Evolutionary conservation across 2,888 invertebrate species (phyloP), one percentile per base, ranked within the genome.

Genomic region (Lasioglossum vierecki): DNA sequence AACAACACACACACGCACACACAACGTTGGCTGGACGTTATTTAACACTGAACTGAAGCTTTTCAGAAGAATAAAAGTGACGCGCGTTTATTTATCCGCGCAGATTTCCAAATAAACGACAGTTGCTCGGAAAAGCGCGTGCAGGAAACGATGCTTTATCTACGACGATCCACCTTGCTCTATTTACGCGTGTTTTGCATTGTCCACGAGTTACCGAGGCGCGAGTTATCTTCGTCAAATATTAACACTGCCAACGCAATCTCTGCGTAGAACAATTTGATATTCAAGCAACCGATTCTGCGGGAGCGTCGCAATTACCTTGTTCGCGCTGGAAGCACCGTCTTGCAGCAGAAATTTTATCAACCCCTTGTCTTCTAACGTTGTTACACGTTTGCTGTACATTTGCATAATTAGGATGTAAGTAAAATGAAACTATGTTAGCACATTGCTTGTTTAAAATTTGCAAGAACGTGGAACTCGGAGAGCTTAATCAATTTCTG

Each of bases 191-290:
- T 75, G 75, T 82, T 86, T 79, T 85, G 46, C 80, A 85, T 80
- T 44, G 46, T 41, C 63, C n/a, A 49, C 53, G 66, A 79, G 41
- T 3, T 39, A 18, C 41, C 71, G 49, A 82, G 46, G 72, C 46
- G 60, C 26, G 74, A 88, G 84, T 92, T 93, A 93, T 93, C 93
- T 91, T 88, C 57, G 76, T 76, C 89, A 93, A 93, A 93, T 93
- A 92, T 93, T 93, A 91, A 88, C 88, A 81, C n/a, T 84, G 87
- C 87, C 85, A 88, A 91, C 79, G 83, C 86, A 86, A 82, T 88
- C 86, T 82, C 76, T 77, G n/a, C 35, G 13, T 63, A 35, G 66
- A 39, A 75, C 66, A 77, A 75, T 13, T 79, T 80, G 41, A n/a
- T 39, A 70, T 76, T 76, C 71, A 26, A 60, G 63, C 44, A 57